These are phyloP conservation scores for Etia nguti DNA, from an alignment of 2,113 vertebrate genomes.

Conservation along the genomic window DNA sequence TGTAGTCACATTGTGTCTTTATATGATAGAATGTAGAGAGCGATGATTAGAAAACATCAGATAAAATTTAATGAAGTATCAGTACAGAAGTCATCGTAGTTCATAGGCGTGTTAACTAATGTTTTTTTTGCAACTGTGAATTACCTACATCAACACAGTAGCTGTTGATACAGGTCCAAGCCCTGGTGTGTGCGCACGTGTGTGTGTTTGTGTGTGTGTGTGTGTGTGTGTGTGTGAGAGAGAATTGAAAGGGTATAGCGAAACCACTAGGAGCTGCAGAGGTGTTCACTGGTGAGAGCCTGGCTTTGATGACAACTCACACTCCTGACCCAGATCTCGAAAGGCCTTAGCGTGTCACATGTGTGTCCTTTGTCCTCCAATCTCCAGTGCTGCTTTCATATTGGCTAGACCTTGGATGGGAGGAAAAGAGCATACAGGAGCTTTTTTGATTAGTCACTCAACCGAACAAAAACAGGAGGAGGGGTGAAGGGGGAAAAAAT, in stretches of 20 bases:
- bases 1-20: not conserved
- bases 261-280: constrained; percentile 1
- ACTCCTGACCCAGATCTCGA: constrained; percentile 66
- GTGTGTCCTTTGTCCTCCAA: constrained; percentile 50
- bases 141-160: not conserved
- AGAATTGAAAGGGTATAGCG: not conserved
- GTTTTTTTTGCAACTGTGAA: not conserved
- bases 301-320: constrained; percentile 32
- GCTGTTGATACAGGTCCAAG: not conserved
- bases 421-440: constrained; percentile 21
- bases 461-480: constrained; percentile 50
- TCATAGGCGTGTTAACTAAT: not conserved
- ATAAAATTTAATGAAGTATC: not conserved
- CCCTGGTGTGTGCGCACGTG: not conserved
- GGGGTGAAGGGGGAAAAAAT: constrained; percentile 18
- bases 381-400: constrained; percentile 48
- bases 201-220: not conserved
- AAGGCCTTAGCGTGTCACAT: constrained; percentile 57
- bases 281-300: constrained; percentile 17
- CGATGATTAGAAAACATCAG: not conserved
- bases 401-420: constrained; percentile 26
- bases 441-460: constrained; percentile 68
- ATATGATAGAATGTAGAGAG: not conserved
- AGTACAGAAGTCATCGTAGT: not conserved
- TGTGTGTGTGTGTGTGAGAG: not conserved